Percentiles rank a stretch among this genome's conserved stretches.
phyloP scores from a whole-genome alignment of 2,888 invertebrate genomes.

The Sinelater perroti region DNA sequence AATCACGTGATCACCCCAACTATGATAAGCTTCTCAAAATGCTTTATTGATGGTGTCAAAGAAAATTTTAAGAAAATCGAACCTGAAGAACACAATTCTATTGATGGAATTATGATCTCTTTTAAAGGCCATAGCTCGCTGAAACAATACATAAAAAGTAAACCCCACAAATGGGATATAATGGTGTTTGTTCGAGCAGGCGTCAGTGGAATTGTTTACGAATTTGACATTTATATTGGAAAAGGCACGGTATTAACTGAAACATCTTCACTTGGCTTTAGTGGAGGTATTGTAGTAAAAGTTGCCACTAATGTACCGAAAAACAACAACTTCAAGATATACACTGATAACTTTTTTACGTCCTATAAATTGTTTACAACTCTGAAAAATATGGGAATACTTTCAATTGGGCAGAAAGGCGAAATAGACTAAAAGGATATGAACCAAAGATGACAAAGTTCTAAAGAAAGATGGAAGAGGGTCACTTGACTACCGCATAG shows the following conservation, averaged over 20 bases:
- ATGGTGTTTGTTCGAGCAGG: slow-evolving; percentile 47
- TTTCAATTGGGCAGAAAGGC: too few species aligned
- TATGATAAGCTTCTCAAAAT: slow-evolving; percentile 45
- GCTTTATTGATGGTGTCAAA: slow-evolving; percentile 33
- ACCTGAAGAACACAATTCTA: slow-evolving; percentile 44
- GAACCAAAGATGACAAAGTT: too few species aligned
- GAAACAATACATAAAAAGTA: slow-evolving; percentile 46
- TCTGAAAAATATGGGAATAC: too few species aligned
- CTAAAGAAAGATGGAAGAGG: too few species aligned
- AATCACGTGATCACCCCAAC: slow-evolving; percentile 12
- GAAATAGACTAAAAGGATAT: too few species aligned
- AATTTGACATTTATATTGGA: slow-evolving; percentile 47
- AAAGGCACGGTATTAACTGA: slow-evolving; percentile 36
- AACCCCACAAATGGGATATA: slow-evolving; percentile 46
- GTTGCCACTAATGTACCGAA: too few species aligned
- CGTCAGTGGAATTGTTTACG: slow-evolving; percentile 44
- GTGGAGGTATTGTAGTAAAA: too few species aligned
- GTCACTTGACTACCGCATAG: too few species aligned
- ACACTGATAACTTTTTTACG: too few species aligned
- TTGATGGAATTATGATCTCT: slow-evolving; percentile 50
- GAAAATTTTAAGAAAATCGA: slow-evolving; percentile 41
- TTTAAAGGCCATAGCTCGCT: slow-evolving; percentile 46
- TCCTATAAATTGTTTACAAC: too few species aligned
- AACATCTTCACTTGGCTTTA: slow-evolving; percentile 34
- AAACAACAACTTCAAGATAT: too few species aligned